Base-by-base conservation (phyloP, 2,113 vertebrate species). In the Gopherus flavomarginatus region DNA sequence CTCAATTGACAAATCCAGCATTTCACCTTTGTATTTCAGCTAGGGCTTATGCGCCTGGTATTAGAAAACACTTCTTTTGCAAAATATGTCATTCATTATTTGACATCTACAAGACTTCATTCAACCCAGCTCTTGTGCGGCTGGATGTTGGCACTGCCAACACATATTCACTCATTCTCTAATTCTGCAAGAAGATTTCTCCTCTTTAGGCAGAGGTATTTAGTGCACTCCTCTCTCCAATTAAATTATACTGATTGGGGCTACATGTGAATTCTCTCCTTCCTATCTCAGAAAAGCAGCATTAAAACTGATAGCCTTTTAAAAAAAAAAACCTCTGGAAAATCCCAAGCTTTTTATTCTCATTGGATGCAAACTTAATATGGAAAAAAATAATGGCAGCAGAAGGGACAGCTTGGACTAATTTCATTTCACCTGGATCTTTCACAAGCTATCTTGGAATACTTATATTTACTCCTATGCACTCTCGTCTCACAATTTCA, bases 11-110 rank as follows among this genome's bases (percentile, higher is more conserved):
- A 85, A 88, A 83, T 93, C 83, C 56, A 89, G 42, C 53, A 80
- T 86, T 86, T 62, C 95, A n/a, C 42, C 49, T 86, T 94, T 96
- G 93, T 95, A 83, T 86, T 95, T 85, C 85, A 93, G 31, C 88
- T 47, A 38, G 62, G 53, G 86, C 85, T 88, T 93, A 95, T 88
- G 49, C 81, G 81, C 38, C 65, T 72, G 21, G n/a, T 22, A 72
- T 72, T 65, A 65, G 62, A 65, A 65, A 65, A 65, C 31, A 65
- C 62, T 17, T 35, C 14, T 29, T n/a, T n/a, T 65, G 62, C 14
- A 65, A 95, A 95, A 85, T n/a, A n/a, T 75, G 29, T 83, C 24
- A 6, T 53, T 96, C 94, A 44, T 49, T 90, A 57, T 35, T 65
- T 14, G 31, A 17, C 31, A 35, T 65, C 13, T 16, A 65, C 31